Conservation (phyloP, 2,888 invertebrate species). For the Erannis defoliaria region DNA sequence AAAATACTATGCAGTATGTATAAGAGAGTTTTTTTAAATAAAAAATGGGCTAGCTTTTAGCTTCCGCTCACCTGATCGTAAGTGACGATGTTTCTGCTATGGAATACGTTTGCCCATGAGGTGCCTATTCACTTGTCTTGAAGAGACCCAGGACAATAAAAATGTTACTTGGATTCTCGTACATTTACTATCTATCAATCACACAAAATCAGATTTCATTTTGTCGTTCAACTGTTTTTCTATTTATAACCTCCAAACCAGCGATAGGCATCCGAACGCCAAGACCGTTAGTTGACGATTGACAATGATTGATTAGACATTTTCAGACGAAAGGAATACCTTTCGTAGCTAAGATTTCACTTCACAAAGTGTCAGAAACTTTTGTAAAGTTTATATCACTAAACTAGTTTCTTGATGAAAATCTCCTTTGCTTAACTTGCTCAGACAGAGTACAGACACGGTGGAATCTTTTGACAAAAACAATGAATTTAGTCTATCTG, state of each 20-base stretch:
- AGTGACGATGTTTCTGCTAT: too few species aligned
- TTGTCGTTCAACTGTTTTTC: not conserved
- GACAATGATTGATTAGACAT: conserved; percentile 45
- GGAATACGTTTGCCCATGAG: too few species aligned
- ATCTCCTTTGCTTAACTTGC: conserved; percentile 11
- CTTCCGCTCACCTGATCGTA: too few species aligned
- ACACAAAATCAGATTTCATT: conserved; percentile 6
- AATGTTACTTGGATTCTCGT: too few species aligned
- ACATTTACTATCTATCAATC: not conserved
- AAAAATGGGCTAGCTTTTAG: too few species aligned
- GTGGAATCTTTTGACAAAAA: conserved; percentile 16
- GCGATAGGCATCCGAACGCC: conserved; percentile 33
- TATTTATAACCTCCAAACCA: conserved; percentile 29
- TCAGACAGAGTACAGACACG: not conserved
- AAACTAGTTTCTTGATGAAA: conserved; percentile 15
- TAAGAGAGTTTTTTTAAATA: too few species aligned
- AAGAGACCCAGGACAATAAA: too few species aligned
- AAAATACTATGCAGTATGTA: too few species aligned
- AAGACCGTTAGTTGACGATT: conserved; percentile 36
- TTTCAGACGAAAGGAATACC: conserved; percentile 41
- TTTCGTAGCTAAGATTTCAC: conserved; percentile 37
- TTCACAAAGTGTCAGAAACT: conserved; percentile 25
- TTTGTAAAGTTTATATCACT: conserved; percentile 18
- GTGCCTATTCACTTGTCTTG: too few species aligned
- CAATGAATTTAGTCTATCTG: not conserved